phyloP scores from a whole-genome alignment of 2,113 vertebrate genomes.

The Percopsis transmontana region DNA sequence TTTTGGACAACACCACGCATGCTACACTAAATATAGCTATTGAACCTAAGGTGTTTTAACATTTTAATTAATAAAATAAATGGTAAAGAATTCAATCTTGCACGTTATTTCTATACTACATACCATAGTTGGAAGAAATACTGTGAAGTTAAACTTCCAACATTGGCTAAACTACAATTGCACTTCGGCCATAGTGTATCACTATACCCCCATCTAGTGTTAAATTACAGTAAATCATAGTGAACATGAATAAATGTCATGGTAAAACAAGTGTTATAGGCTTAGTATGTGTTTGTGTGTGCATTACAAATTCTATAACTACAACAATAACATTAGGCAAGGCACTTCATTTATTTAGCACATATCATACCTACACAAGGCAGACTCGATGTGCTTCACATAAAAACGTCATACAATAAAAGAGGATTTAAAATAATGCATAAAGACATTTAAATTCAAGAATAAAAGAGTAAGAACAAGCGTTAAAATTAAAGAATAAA shows the following conservation, averaged over 20 bases:
- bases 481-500: too few species aligned
- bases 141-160: not conserved
- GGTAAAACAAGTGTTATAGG: not conserved
- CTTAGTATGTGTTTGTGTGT: not conserved
- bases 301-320: not conserved
- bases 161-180: not conserved
- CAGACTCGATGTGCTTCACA: too few species aligned
- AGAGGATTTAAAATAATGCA: too few species aligned
- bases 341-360: too few species aligned
- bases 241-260: not conserved
- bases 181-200: not conserved
- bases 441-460: not conserved
- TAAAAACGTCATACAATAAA: too few species aligned
- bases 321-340: too few species aligned
- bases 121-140: not conserved
- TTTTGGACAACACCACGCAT: too few species aligned
- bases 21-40: too few species aligned
- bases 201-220: constrained; percentile 53
- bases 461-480: not conserved
- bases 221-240: not conserved
- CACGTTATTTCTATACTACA: not conserved
- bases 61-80: too few species aligned
- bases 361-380: too few species aligned
- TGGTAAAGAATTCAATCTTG: too few species aligned
- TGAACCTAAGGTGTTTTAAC: too few species aligned